Evolutionary conservation across 2,797 vertebrate genomes (phyloP), one percentile per base, ranked within the genome.

Genomic region (Anniella stebbinsi): DNA sequence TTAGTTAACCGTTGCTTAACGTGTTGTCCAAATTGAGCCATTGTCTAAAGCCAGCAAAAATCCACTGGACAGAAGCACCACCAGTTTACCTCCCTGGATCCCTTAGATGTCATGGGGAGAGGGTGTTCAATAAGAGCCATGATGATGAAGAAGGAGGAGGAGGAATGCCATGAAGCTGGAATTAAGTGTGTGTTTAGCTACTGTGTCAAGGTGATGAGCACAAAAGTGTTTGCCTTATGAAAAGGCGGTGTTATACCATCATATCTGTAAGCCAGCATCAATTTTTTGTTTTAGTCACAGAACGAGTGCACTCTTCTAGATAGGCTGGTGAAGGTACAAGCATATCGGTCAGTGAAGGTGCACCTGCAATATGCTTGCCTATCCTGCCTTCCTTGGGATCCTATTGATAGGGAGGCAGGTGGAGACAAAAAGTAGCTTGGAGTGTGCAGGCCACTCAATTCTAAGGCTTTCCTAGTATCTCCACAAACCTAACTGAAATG

Each of bases 191-290:
- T 38, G 41, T 89, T 91, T 81, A 6, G 1, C 45, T 91, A 63
- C 23, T 63, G 91, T 76, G 57, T 48, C 57, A 67, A 57, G 17
- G 13, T 80, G 13, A 0, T 0, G 33, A 5, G 63, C 8, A 66
- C 87, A 72, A 54, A 36, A 82, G 41, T 7, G 88, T 15, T 38
- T 45, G 23, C 84, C 80, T 67, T 13, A 2, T 91, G 36, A 81
- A 89, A 75, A 67, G 91, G 2, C 13, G 30, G 36, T 51, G 45
- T 21, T 13, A 81, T 67, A 63, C 90, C 18, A 41, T 25, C 33
- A n/a, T 2, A 60, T 36, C 45, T n/a, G 77, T 41, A 91, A 86
- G 78, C 2, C 6, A 57, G 80, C 70, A 72, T 0, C 76, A 69
- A 38, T 73, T 91, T 89, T 75, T 75, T 75, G 36, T 38, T 36